These are phyloP conservation scores for Cynodonichthys magdalenae DNA, from an alignment of 2,797 vertebrate genomes.

Conservation along the genomic window DNA sequence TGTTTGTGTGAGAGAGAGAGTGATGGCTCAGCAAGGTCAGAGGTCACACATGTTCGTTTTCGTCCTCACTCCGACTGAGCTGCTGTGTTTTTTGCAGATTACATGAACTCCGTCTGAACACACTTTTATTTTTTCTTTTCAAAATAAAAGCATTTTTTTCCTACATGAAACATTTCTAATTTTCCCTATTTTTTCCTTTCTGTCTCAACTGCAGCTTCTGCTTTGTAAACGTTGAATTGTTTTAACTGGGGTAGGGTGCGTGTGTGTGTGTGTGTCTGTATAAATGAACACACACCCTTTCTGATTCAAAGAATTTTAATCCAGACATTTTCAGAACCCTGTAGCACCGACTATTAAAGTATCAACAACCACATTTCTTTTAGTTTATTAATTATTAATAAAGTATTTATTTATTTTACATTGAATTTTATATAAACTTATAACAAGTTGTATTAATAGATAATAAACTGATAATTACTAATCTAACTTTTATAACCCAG, in stretches of 20 bases:
- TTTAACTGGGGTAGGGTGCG: conserved; percentile 11
- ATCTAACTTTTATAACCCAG: too few relatives aligned
- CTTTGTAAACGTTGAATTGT: conserved; percentile 18
- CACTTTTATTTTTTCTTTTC: conserved; percentile 9
- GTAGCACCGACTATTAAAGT: not conserved
- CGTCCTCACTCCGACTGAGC: too few relatives aligned
- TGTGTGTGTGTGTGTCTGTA: conserved; percentile 7
- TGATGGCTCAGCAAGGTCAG: conserved; percentile 61
- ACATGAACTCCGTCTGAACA: conserved; percentile 18
- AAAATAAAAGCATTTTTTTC: conserved; percentile 14
- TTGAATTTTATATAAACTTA: too few relatives aligned
- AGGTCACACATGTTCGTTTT: conserved; percentile 63
- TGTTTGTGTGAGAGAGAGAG: conserved; percentile 20
- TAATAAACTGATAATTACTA: too few relatives aligned
- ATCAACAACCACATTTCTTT: too few relatives aligned
- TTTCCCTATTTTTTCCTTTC: conserved; percentile 1
- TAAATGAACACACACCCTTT: conserved; percentile 30
- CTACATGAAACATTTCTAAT: conserved; percentile 28
- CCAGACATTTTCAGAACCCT: conserved; percentile 16
- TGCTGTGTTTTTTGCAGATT: too few relatives aligned
- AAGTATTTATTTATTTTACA: too few relatives aligned
- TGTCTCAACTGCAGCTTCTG: conserved; percentile 22
- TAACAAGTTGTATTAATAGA: too few relatives aligned
- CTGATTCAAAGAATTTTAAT: conserved; percentile 20
- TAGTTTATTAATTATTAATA: too few relatives aligned